Base-by-base conservation (phyloP, 2,113 vertebrate genomes). In the Gasterosteus nipponicus region DNA sequence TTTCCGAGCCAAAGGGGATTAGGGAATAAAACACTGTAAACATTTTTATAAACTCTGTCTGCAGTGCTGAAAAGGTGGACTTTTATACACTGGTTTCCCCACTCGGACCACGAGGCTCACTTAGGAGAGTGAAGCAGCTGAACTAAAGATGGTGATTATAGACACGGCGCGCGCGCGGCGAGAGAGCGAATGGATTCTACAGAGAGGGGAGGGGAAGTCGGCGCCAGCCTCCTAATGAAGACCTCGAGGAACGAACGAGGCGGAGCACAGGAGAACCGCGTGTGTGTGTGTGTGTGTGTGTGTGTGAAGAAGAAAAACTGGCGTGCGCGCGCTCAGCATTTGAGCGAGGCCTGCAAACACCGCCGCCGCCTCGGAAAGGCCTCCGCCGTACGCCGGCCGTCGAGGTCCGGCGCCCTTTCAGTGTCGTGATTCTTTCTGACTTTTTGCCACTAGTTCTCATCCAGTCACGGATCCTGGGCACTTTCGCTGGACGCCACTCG, bases 191-290 rank as follows among this genome's bases (percentile, higher is more conserved):
- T 38, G 10, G 58, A 22, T 29, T 57, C 56, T 26, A 38, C 31
- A 64, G 62, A 54, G 77, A 75, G 72, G 44, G 42, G 53, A 69
- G 63, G 18, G 26, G 67, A 71, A 72, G 78, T 74, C 74, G 29
- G 75, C 51, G 78, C 60, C 59, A 59, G 60, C 47, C 4, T 11
- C 61, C 68, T 86, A 89, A 85, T 84, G 85, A 85, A 86, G 85
- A 88, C 78, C 82, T 78, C 73, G 65, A 89, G 73, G 75, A 91
- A 74, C 62, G 83, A 85, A 76, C 29, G 53, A 88, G 83, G 82
- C 83, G 75, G 82, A 85, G 78, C 87, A 82, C 85, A 90, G 84
- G 42, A n/a, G 62, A 80, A 74, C 73, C 54, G 57, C 59, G 57
- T 73, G 59, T 72, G 10, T 74, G 75, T 83, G 58, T 35, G 66